Evolutionary conservation across 2,797 vertebrate species (phyloP).

Genomic region (Pachyuromys duprasi): DNA sequence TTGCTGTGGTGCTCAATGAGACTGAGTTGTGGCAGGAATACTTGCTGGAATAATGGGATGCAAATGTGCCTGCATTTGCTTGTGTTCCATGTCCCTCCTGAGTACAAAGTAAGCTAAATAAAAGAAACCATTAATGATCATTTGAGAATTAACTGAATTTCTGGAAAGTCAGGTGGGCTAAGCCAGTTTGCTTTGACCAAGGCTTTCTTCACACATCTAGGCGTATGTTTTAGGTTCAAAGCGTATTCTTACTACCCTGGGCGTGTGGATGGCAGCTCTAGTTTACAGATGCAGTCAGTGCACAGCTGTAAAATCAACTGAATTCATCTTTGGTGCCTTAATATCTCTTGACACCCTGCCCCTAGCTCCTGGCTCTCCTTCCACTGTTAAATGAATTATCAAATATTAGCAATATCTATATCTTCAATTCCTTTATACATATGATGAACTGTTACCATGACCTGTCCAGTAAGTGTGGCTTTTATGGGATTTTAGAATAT

Average conservation of each 20-base stretch:
- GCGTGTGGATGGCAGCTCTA: not conserved
- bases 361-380: not conserved
- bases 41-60: not conserved
- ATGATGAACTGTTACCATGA: not conserved
- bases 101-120: not conserved
- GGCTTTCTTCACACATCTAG: not conserved
- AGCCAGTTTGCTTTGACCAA: not conserved
- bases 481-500: not conserved
- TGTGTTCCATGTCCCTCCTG: not conserved
- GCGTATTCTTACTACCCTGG: not conserved
- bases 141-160: slow-evolving; percentile 6
- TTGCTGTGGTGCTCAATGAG: not conserved
- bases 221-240: not conserved
- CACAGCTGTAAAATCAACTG: not conserved
- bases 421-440: not conserved
- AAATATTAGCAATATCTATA: not conserved
- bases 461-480: not conserved
- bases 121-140: not conserved
- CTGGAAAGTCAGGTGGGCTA: not conserved
- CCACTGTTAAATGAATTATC: not conserved
- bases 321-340: not conserved
- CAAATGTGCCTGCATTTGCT: not conserved
- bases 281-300: not conserved
- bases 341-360: not conserved
- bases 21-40: not conserved